Base-by-base conservation (phyloP, 2,888 invertebrate species). In the Phanerotoma sp. region DNA sequence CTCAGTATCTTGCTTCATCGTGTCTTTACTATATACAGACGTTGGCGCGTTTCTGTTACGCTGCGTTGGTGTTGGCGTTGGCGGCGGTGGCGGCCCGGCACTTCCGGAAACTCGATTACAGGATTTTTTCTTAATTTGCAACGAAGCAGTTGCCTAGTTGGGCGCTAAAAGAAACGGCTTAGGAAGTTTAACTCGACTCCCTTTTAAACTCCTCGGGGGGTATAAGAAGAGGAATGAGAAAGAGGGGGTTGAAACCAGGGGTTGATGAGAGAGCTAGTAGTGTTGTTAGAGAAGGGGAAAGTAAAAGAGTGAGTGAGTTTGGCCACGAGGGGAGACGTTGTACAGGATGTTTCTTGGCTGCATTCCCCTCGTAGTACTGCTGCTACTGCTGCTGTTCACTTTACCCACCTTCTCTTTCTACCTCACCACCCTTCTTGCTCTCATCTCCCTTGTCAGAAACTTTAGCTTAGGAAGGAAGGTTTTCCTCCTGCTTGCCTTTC, bases 51-150 rank as follows among this genome's bases (percentile, higher is more conserved):
- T n/a, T n/a, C n/a, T n/a, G n/a, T n/a, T n/a, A n/a, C n/a, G n/a
- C n/a, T n/a, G n/a, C n/a, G n/a, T 25, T 25, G 25, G 25, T 25
- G 25, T 25, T n/a, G n/a, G n/a, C n/a, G n/a, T n/a, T n/a, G n/a
- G 20, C 30, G 7, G 35, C 35, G 28, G 49, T 45, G 42, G 30
- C 46, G 44, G 38, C 40, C 25, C 55, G 51, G 53, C 56, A 58
- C 60, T 60, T 62, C 56, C 48, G 52, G 57, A 57, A 63, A 65
- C 61, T 64, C 63, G 66, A 67, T 68, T 65, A 64, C 55, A 58
- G 61, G 56, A 64, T 64, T 68, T 66, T 63, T 63, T 62, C 63
- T 63, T 62, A 62, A 64, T 66, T 66, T 64, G 61, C 61, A 60
- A 62, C 61, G 60, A 44, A 37, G 33, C 44, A 38, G 16, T 25